Evolutionary conservation across 2,888 invertebrate genomes (phyloP), one percentile per base, ranked within the genome.

Genomic region (Andrena marginata): DNA sequence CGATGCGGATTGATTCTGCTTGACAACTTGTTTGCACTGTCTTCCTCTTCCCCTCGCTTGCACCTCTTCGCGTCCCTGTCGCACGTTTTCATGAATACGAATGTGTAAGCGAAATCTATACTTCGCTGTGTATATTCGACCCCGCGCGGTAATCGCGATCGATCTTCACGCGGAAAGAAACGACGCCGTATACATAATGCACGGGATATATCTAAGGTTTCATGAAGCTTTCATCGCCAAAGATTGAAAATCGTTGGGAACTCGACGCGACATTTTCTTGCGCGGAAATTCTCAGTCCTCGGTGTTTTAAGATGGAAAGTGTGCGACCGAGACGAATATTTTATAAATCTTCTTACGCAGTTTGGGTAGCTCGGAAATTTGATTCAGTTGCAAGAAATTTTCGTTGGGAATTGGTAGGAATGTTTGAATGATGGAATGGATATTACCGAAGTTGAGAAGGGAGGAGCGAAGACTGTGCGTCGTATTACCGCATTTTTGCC

Each of bases 21-120:
- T 75, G 84, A 87, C 87, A 85, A 82, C 85, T 89, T 88, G 85
- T 89, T 89, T 83, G 74, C 69, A 64, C 77, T 85, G 80, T 75
- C 64, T 62, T 78, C 72, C 71, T 79, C 77, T 54, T 51, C 54
- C 59, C 60, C 71, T 31, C 51, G 7, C 7, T 16, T 10, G 20
- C 35, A 35, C 2, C 23, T 6, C 33, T 13, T 4, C 33, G 13
- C 49, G 10, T 59, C 63, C 13, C 10, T 29, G 8, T 31, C 31
- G 2, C 8, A 31, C 62, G 33, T 67, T 78, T 78, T 74, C 69
- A 75, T 49, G 64, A 59, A 48, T 35, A 64, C 31, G 7, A 69
- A 62, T 26, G 13, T 8, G 13, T 48, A 69, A 48, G 51, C 60
- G 35, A 65, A 71, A 23, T 62, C 35, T 26, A 7, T 20, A 13